These are phyloP conservation scores for Trachelus troglodyta DNA, from an alignment of 2,888 invertebrate species.

Conservation along the genomic window DNA sequence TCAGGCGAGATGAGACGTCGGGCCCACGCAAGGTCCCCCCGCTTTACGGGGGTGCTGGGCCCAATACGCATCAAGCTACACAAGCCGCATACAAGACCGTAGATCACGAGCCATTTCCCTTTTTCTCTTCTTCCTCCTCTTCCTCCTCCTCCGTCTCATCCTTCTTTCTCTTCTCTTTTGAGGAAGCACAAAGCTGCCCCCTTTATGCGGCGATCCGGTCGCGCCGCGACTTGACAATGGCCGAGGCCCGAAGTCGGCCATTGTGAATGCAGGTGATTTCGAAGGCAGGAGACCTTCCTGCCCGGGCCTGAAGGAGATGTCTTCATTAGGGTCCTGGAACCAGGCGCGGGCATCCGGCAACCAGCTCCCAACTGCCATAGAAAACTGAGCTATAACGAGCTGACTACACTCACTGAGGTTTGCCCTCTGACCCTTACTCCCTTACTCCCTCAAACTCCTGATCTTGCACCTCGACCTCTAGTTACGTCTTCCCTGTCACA, in stretches of 20 bases:
- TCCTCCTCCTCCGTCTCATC: slow-evolving; percentile 13
- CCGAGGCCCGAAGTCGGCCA: slow-evolving; percentile 39
- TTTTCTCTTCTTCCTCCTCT: slow-evolving; percentile 4
- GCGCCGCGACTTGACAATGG: slow-evolving; percentile 23
- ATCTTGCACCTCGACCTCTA: background rate
- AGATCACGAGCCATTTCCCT: slow-evolving; percentile 5
- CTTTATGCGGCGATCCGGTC: slow-evolving; percentile 32
- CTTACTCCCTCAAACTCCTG: background rate
- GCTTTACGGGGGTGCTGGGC: background rate
- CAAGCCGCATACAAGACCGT: background rate
- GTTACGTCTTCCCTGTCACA: background rate
- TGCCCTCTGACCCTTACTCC: background rate
- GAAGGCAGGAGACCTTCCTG: slow-evolving; percentile 19
- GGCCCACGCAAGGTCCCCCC: background rate
- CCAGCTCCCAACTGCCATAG: slow-evolving; percentile 2
- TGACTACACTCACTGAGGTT: background rate
- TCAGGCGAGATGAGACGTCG: slow-evolving; percentile 1
- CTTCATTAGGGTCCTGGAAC: slow-evolving; percentile 37
- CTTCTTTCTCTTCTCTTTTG: slow-evolving; percentile 28
- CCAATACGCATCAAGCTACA: background rate
- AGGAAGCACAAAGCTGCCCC: slow-evolving; percentile 35
- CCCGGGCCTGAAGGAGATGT: slow-evolving; percentile 31
- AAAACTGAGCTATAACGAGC: background rate
- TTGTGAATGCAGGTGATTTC: slow-evolving; percentile 35
- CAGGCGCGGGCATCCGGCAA: slow-evolving; percentile 8